Evolutionary conservation across 2,888 invertebrate genomes (phyloP).

Genomic region (Eupsilia transversa): DNA sequence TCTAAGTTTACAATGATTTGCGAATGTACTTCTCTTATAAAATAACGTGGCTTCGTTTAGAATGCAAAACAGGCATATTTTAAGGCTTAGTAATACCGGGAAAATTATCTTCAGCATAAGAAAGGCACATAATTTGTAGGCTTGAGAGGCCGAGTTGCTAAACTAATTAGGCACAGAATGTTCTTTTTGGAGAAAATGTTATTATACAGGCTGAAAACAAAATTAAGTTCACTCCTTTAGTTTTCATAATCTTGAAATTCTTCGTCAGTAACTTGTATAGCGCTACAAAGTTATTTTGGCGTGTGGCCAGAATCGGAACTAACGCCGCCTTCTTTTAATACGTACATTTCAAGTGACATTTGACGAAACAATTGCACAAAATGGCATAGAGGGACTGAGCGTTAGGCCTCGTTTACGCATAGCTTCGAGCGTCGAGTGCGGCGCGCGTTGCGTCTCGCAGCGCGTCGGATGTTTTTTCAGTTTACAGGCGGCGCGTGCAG

Average conservation of each 20-base stretch:
- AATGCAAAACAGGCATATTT: slow-evolving; percentile 45
- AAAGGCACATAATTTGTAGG: slow-evolving; percentile 43
- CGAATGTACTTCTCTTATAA: background rate
- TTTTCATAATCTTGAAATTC: slow-evolving; percentile 17
- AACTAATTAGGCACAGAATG: slow-evolving; percentile 51
- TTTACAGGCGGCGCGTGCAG: too few species aligned
- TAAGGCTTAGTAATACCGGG: slow-evolving; percentile 15
- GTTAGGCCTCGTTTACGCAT: too few species aligned
- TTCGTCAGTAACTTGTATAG: background rate
- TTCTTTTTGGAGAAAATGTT: slow-evolving; percentile 40
- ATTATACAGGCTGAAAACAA: slow-evolving; percentile 27
- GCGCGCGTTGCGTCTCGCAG: too few species aligned
- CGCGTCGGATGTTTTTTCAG: too few species aligned
- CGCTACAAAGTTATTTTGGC: background rate
- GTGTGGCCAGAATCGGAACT: background rate
- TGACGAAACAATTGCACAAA: background rate
- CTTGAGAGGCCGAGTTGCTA: slow-evolving; percentile 45
- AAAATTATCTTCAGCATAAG: slow-evolving; percentile 49
- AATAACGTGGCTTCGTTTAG: background rate
- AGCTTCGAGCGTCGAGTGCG: too few species aligned
- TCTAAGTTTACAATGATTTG: background rate
- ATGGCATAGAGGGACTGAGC: too few species aligned
- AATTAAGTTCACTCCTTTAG: slow-evolving; percentile 31
- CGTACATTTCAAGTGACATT: background rate
- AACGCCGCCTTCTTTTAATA: background rate